These are phyloP conservation scores for Palaemon carinicauda DNA, from an alignment of 1,140 invertebrate species.

Conservation along the genomic window DNA sequence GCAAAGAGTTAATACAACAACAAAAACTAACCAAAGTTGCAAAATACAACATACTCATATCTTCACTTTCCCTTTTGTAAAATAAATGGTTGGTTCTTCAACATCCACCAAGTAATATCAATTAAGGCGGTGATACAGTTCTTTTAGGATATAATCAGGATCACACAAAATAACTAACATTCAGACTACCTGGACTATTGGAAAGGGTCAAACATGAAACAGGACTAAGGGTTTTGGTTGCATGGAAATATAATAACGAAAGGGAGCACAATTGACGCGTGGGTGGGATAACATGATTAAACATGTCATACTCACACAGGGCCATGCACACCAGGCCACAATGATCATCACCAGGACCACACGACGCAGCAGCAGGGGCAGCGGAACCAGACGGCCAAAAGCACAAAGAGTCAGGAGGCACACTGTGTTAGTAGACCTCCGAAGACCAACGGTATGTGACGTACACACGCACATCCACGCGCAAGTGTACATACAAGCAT, in stretches of 20 bases:
- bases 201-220: no score
- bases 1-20: no score
- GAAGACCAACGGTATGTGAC: neutral
- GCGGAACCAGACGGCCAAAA: constrained; percentile 33
- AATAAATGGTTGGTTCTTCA: no score
- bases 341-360: constrained; percentile 30
- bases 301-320: constrained; percentile 36
- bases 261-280: neutral
- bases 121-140: no score
- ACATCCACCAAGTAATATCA: no score
- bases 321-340: constrained; percentile 46
- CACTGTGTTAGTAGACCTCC: neutral
- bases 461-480: neutral
- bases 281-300: constrained; percentile 5
- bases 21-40: no score
- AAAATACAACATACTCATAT: no score
- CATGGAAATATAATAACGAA: neutral
- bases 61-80: no score
- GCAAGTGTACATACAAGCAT: neutral
- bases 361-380: neutral
- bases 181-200: no score
- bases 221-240: neutral
- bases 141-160: no score
- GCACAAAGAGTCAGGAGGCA: constrained; percentile 21
- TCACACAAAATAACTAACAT: no score